Evolutionary conservation across 2,797 vertebrate genomes (phyloP).

Genomic region (Margarornis squamiger): DNA sequence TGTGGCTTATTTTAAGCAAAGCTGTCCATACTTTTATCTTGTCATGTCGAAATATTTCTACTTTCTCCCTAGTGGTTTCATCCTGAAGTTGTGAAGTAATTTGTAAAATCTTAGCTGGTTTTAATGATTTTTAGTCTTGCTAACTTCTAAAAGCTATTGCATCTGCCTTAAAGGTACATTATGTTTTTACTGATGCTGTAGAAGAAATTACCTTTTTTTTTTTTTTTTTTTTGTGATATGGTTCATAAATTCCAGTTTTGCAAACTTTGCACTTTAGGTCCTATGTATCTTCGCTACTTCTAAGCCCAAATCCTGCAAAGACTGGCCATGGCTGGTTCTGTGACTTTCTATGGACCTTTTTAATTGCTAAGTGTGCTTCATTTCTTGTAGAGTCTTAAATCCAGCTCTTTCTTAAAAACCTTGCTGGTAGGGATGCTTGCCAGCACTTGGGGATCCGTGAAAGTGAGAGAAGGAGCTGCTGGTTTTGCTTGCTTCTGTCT

Average conservation of each 20-base stretch:
- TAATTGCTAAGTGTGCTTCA: background rate
- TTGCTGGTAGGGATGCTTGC: background rate
- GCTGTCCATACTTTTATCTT: background rate
- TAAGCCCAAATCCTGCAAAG: background rate
- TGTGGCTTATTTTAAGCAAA: constrained; percentile 12
- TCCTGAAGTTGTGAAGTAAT: background rate
- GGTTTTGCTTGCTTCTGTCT: background rate
- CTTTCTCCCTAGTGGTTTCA: background rate
- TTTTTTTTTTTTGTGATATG: background rate
- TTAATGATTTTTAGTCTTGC: background rate
- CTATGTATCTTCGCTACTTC: background rate
- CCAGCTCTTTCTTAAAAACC: background rate
- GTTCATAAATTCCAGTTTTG: background rate
- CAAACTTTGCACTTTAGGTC: background rate
- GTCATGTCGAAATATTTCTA: background rate
- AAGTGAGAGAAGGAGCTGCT: background rate
- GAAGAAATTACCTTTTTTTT: background rate
- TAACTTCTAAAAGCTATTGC: background rate
- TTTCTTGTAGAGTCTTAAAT: background rate
- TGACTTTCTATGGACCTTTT: background rate
- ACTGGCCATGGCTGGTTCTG: background rate
- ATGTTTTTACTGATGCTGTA: background rate
- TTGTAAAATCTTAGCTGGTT: background rate
- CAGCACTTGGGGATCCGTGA: background rate
- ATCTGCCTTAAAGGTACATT: background rate